Base-by-base conservation (phyloP, 2,797 vertebrate genomes). In the Pelochelys cantorii region DNA sequence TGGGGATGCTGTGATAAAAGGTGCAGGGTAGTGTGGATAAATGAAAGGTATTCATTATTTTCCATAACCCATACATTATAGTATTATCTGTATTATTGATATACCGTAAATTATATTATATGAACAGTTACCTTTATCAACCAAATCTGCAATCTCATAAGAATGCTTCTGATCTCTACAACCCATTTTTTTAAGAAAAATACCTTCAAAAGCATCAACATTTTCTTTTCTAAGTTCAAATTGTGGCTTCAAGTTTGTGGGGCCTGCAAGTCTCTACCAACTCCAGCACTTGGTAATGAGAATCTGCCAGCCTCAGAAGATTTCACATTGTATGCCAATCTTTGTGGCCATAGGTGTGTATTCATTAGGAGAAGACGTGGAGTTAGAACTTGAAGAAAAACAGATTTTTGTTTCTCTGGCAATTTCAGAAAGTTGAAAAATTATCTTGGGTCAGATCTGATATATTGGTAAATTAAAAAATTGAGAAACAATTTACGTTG, bases 201-300 rank as follows among this genome's bases (percentile, higher is more conserved):
- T n/a, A 13, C 29, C 8, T 56, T 57, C 5, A 34, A 56, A 92
- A 86, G 4, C 29, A 75, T 92, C 83, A 52, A 42, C 91, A 81
- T 84, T 90, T 88, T 89, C 92, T 81, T 42, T 27, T 59, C 78
- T 95, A 3, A 59, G 77, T 60, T 92, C 79, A 79, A 4, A 53
- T 86, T 87, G 31, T 52, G 31, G 42, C 27, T 10, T 7, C 52
- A 89, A 23, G 22, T 15, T 95, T 95, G 17, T 42, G 78, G 77
- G 80, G 37, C 23, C 37, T 37, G 77, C 22, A 25, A 89, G 77
- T 20, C 85, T 91, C 86, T 68, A 65, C 25, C 74, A 80, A 57
- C 93, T 34, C 9, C 34, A 60, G 60, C 83, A 42, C 59, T 92
- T 37, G 85, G 81, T 31, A 95, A 95, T 91, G 86, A 91, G 56